Evolutionary conservation across 2,888 invertebrate genomes (phyloP).

Genomic region (Acrobasis repandana): DNA sequence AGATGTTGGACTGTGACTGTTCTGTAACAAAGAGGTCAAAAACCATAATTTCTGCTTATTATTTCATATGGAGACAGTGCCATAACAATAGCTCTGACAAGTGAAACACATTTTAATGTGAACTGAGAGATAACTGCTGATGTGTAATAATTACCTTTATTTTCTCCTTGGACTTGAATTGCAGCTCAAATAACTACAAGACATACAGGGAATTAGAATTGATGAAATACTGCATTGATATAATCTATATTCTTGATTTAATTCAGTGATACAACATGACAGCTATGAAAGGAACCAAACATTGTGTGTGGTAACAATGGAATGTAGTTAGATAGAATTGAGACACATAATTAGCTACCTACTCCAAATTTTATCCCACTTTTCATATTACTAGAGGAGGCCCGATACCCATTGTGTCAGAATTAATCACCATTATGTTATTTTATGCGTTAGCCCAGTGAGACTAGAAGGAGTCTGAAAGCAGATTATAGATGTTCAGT

Average conservation of each 20-base stretch:
- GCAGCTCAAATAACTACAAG: slow-evolving; percentile 3
- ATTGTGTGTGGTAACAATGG: slow-evolving; percentile 2
- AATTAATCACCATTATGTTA: slow-evolving; percentile 2
- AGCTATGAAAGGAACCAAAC: slow-evolving; percentile 5
- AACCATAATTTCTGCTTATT: background rate
- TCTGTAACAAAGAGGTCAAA: background rate
- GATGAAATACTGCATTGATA: slow-evolving; percentile 6
- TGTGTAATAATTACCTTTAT: background rate
- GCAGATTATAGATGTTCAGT: slow-evolving; percentile 6
- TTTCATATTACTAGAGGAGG: slow-evolving; percentile 4
- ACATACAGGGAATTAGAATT: background rate
- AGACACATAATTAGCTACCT: slow-evolving; percentile 4
- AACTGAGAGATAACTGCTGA: slow-evolving; percentile 5
- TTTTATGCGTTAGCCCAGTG: slow-evolving; percentile 4
- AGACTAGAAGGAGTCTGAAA: background rate
- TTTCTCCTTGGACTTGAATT: slow-evolving; percentile 13
- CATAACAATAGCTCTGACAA: no score
- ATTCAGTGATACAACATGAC: background rate
- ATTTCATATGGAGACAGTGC: no score
- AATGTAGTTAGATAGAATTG: slow-evolving; percentile 12
- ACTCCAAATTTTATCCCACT: background rate
- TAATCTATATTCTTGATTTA: slow-evolving; percentile 8
- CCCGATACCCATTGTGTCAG: background rate
- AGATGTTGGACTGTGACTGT: slow-evolving; percentile 2
- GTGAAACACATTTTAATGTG: background rate